Evolutionary conservation across 2,888 invertebrate species (phyloP).

Genomic region (Lamellibrachia columna): DNA sequence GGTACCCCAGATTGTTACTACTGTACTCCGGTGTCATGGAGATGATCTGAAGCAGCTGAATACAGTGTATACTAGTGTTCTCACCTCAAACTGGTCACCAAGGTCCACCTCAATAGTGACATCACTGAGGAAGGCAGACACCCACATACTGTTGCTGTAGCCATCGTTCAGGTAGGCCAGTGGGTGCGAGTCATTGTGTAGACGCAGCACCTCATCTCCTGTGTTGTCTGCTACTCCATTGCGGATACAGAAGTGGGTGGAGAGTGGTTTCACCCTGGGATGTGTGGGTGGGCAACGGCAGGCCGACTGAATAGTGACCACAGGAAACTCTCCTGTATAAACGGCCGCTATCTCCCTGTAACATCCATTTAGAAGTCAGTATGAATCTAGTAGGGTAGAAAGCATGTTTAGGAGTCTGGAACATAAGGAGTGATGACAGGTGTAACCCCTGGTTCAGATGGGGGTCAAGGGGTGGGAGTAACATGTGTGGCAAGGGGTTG

Average conservation of each 20-base stretch:
- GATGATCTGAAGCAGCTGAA: no score
- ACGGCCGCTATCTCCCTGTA: conserved; percentile 54
- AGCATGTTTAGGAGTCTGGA: neutral
- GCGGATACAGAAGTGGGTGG: conserved; percentile 57
- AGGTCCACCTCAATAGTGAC: conserved; percentile 55
- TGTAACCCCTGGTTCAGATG: neutral
- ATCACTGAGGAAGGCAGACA: conserved; percentile 45
- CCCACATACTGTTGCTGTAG: conserved; percentile 57
- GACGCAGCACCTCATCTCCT: conserved; percentile 37
- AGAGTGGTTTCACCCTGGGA: conserved; percentile 55
- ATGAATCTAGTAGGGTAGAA: neutral
- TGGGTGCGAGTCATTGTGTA: conserved; percentile 53
- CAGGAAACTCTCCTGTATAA: conserved; percentile 44
- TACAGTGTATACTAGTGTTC: neutral
- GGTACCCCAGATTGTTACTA: neutral
- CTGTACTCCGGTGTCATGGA: conserved; percentile 26
- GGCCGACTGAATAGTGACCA: conserved; percentile 54
- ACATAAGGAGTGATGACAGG: neutral
- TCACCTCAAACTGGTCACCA: conserved; percentile 62
- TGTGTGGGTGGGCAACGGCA: conserved; percentile 61
- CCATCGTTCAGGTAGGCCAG: conserved; percentile 62
- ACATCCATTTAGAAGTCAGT: neutral
- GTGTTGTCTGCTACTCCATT: conserved; percentile 58
- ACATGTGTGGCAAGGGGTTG: neutral
- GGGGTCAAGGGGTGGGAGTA: neutral